Evolutionary conservation across 1,140 invertebrate genomes (phyloP), one percentile per base, ranked within the genome.

Genomic region (Ceratina calcarata): DNA sequence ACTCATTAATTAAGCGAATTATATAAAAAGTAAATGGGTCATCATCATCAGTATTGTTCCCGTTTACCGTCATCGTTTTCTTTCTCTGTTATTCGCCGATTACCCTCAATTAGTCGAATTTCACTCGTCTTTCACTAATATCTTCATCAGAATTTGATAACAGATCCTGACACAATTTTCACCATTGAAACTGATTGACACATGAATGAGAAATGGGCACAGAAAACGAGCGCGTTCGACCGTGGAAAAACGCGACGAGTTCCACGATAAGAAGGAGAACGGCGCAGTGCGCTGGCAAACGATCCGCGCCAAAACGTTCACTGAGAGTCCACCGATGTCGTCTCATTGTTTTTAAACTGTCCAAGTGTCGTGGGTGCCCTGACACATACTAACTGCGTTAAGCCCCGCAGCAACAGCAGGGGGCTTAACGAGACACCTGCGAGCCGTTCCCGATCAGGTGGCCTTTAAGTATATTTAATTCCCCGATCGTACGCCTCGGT

Each of bases 331-430:
- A 80, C 67, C 89, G 78, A 88, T 84, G 83, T 89, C 83, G 86
- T 85, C 89, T 87, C 84, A 91, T 91, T 91, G 90, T 92, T 91
- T 91, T 91, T 89, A 92, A 91, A 90, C 86, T 86, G 78, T 85
- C 85, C 83, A 78, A 80, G 74, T 81, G 81, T 68, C 68, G 64
- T 70, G 67, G 57, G 60, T 77, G 79, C 83, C 71, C 82, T 51
- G 79, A 78, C 83, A 77, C 84, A 81, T 86, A 86, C 81, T 82
- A 78, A 86, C 71, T 81, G 7, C 37, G 2, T 45, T 10, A 10
- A 79, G 83, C 75, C 71, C 77, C 62, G 55, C 55, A 16, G 8
- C 37, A 10, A 10, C 67, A 8, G n/a, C 61, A 53, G 65, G 68
- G 74, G 67, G 64, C 78, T 86, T 79, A 80, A 78, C 72, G 75